Evolutionary conservation across 2,113 vertebrate genomes (phyloP).

Genomic region (Gnathonemus echidnorhynchus): DNA sequence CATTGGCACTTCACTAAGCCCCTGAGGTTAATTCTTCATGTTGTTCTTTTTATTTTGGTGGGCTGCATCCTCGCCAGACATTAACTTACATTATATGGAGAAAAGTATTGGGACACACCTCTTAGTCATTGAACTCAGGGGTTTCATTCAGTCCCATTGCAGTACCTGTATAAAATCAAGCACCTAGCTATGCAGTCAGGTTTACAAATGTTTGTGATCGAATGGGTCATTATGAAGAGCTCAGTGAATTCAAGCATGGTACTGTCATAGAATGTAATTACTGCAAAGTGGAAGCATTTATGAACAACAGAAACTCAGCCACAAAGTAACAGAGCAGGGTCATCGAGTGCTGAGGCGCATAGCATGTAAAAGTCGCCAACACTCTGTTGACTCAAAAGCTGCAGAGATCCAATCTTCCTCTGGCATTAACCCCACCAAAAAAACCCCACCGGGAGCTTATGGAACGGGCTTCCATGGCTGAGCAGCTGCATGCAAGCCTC

Average conservation of each 20-base stretch:
- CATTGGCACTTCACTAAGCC: neutral
- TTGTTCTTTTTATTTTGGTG: neutral
- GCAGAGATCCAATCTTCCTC: neutral
- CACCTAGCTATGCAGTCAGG: neutral
- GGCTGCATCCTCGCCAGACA: neutral
- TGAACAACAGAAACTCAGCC: too few species aligned
- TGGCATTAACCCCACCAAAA: neutral
- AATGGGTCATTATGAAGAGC: neutral
- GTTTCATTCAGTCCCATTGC: neutral
- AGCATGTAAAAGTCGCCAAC: neutral
- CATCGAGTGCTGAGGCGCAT: too few species aligned
- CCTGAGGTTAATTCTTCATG: neutral
- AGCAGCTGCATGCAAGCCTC: too few species aligned
- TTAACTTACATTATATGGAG: neutral
- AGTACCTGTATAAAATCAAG: neutral
- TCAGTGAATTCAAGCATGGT: neutral
- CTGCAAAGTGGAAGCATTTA: neutral
- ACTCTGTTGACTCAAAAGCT: neutral
- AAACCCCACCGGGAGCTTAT: neutral
- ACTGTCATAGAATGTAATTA: neutral
- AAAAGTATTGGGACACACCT: neutral
- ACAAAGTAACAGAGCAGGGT: too few species aligned
- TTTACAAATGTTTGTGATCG: neutral
- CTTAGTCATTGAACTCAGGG: neutral
- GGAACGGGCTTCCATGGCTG: neutral